Evolutionary conservation across 2,888 invertebrate species (phyloP).

Genomic region (Chrysolina americana): DNA sequence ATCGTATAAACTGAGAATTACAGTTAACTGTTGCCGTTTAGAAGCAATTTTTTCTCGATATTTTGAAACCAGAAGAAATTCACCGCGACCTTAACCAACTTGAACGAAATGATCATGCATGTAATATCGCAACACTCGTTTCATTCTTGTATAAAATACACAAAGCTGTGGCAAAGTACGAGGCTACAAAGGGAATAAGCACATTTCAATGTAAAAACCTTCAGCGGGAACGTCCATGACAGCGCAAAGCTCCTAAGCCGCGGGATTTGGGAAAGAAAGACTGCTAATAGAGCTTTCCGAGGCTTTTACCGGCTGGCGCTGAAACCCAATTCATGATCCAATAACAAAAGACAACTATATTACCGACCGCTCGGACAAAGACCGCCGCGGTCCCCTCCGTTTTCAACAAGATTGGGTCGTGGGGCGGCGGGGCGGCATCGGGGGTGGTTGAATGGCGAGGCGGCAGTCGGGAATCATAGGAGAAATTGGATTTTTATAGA

Average conservation of each 20-base stretch:
- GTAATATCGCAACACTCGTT: not conserved
- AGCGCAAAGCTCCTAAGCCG: conserved; percentile 69
- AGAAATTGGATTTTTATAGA: not conserved
- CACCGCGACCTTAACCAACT: not conserved
- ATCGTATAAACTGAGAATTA: too few relatives aligned
- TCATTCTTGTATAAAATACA: conserved; percentile 53
- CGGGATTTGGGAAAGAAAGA: conserved; percentile 70
- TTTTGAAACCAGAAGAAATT: too few relatives aligned
- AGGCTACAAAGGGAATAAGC: conserved; percentile 69
- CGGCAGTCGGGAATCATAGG: conserved; percentile 23
- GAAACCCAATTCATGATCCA: conserved; percentile 72
- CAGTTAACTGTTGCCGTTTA: too few relatives aligned
- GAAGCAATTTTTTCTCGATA: too few relatives aligned
- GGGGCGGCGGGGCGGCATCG: conserved; percentile 27
- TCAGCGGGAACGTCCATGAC: conserved; percentile 66
- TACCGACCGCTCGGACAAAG: conserved; percentile 71
- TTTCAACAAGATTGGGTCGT: conserved; percentile 64
- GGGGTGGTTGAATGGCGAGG: conserved; percentile 34
- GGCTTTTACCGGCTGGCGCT: conserved; percentile 70
- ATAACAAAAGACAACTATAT: conserved; percentile 72
- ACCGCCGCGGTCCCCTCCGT: conserved; percentile 54
- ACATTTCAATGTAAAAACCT: conserved; percentile 70
- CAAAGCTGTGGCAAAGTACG: conserved; percentile 56
- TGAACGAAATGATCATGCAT: not conserved
- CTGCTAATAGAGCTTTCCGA: conserved; percentile 71